Conservation (phyloP, 2,113 vertebrate species). For the Crotalus tigris region DNA sequence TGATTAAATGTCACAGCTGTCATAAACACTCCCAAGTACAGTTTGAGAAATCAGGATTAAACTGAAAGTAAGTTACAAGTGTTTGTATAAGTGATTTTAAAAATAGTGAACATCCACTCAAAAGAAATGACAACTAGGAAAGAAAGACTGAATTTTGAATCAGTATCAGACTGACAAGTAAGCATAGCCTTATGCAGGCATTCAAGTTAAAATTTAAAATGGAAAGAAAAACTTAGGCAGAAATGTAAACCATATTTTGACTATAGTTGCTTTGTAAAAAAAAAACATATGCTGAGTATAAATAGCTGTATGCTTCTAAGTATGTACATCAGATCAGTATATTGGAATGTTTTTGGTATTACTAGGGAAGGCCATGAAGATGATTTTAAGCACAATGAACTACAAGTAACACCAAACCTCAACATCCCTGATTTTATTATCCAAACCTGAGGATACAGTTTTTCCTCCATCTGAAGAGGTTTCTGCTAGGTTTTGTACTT, state of each 20-base stretch:
- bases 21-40: background rate
- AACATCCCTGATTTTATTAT: background rate
- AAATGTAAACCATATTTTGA: background rate
- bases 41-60: background rate
- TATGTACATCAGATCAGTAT: background rate
- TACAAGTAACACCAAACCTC: background rate
- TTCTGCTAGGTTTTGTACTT: background rate
- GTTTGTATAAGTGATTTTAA: background rate
- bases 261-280: background rate
- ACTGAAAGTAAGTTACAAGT: background rate
- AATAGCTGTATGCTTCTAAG: background rate
- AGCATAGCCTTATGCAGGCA: background rate
- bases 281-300: background rate
- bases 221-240: background rate
- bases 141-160: background rate
- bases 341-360: background rate
- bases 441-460: background rate
- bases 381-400: background rate
- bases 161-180: background rate
- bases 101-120: background rate
- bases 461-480: background rate
- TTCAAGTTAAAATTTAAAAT: background rate
- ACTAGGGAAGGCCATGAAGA: background rate
- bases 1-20: background rate
- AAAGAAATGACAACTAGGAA: background rate